Percentiles rank a stretch among this genome's conserved stretches.
Conservation (phyloP, 2,888 invertebrate species). For the Tortrix viridana region DNA sequence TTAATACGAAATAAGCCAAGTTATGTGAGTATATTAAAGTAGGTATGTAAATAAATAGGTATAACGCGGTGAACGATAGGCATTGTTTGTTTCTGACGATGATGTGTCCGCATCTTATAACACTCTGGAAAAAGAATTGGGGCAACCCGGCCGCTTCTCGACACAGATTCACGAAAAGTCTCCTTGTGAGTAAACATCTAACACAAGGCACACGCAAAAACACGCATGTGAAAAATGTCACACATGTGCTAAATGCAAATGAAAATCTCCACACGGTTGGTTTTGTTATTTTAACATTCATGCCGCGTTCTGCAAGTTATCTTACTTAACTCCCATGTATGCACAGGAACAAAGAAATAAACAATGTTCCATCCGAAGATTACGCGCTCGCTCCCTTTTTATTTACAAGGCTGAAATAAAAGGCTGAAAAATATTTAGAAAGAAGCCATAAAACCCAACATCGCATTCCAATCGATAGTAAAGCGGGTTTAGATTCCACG, state of each 20-base stretch:
- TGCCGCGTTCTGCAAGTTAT: not conserved
- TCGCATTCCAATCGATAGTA: conserved; percentile 45
- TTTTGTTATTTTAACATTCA: too few relatives aligned
- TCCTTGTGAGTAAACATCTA: conserved; percentile 24
- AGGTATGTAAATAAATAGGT: conserved; percentile 9
- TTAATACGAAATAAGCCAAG: conserved; percentile 15
- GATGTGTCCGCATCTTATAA: conserved; percentile 37
- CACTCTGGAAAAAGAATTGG: conserved; percentile 44
- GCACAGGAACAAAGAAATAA: conserved; percentile 21
- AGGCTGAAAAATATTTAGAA: conserved; percentile 35
- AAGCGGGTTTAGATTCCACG: conserved; percentile 40
- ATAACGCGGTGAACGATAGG: not conserved
- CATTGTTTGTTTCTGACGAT: conserved; percentile 23
- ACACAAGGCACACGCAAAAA: conserved; percentile 2
- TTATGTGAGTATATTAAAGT: conserved; percentile 3
- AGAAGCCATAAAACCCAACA: conserved; percentile 38
- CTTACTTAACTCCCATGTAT: conserved; percentile 23
- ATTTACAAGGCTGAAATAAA: conserved; percentile 30
- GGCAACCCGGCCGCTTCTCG: conserved; percentile 44
- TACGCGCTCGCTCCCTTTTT: conserved; percentile 21
- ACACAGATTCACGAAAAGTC: conserved; percentile 43
- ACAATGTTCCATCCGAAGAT: conserved; percentile 20
- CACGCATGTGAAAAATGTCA: too few relatives aligned
- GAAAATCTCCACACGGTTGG: not conserved
- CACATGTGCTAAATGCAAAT: conserved; percentile 8